Percentiles rank a stretch among this genome's conserved stretches.
These are phyloP conservation scores for Pangasius larnaudii DNA, from an alignment of 2,797 vertebrate genomes.

Conservation along the genomic window DNA sequence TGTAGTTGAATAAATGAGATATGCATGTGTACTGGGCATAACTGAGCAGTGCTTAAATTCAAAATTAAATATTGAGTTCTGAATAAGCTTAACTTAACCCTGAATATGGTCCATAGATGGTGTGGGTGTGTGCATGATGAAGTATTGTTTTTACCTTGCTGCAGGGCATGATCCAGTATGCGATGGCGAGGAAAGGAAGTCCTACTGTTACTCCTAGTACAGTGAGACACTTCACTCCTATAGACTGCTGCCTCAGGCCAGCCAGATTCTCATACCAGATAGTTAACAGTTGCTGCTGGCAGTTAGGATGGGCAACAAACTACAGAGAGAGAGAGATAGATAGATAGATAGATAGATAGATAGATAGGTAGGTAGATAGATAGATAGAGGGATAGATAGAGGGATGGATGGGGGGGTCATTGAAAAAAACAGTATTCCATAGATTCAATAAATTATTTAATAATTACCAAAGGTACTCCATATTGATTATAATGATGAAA, in stretches of 20 bases:
- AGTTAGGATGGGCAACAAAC: slow-evolving; percentile 98
- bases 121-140: background rate
- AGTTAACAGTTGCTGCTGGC: slow-evolving; percentile 95
- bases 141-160: slow-evolving; percentile 85
- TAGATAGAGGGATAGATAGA: background rate
- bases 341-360: background rate
- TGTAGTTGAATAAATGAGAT: background rate
- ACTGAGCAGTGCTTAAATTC: background rate
- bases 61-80: background rate
- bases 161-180: slow-evolving; percentile 96
- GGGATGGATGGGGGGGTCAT: too few species aligned
- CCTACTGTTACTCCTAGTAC: slow-evolving; percentile 92
- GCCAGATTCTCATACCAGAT: slow-evolving; percentile 99
- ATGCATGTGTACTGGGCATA: too few species aligned
- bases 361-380: slow-evolving; percentile 13
- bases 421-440: slow-evolving; percentile 20
- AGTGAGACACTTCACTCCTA: slow-evolving; percentile 92
- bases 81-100: background rate
- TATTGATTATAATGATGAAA: background rate
- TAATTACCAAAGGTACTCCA: background rate
- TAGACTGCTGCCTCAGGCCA: slow-evolving; percentile 91
- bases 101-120: background rate
- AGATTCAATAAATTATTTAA: background rate
- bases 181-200: slow-evolving; percentile 92
- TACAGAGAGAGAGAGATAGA: slow-evolving; percentile 58